Evolutionary conservation across 2,113 vertebrate genomes (phyloP).

Genomic region (Ailurus styani): DNA sequence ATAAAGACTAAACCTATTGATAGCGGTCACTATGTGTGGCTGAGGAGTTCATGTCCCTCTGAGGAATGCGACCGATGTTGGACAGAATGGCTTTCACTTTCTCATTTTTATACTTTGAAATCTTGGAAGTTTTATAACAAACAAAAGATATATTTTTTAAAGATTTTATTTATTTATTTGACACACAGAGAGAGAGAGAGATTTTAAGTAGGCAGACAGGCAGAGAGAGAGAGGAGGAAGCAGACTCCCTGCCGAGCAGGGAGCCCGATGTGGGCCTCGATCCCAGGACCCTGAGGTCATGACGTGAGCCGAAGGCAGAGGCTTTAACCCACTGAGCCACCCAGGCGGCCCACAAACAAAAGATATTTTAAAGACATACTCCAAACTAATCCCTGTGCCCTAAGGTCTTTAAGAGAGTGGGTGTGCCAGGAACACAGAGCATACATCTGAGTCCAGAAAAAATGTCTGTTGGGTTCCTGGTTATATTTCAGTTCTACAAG

Average conservation of each 20-base stretch:
- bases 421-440: background rate
- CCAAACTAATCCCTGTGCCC: background rate
- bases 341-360: too few relatives aligned
- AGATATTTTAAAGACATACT: background rate
- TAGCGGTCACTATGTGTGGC: background rate
- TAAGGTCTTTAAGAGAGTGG: background rate
- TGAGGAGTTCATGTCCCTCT: background rate
- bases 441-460: background rate
- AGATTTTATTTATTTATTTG: too few relatives aligned
- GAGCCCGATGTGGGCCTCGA: too few relatives aligned
- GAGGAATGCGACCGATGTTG: background rate
- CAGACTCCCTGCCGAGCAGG: too few relatives aligned
- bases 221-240: too few relatives aligned
- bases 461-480: background rate
- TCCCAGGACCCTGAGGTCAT: too few relatives aligned
- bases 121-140: background rate
- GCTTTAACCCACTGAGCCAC: too few relatives aligned
- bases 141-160: constrained; percentile 1
- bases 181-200: too few relatives aligned
- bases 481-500: background rate
- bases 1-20: background rate
- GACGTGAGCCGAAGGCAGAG: too few relatives aligned
- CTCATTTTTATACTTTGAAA: background rate
- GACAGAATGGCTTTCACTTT: background rate
- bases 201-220: too few relatives aligned